phyloP scores from a whole-genome alignment of 2,797 vertebrate species.

The Microctenopoma lineatum region DNA sequence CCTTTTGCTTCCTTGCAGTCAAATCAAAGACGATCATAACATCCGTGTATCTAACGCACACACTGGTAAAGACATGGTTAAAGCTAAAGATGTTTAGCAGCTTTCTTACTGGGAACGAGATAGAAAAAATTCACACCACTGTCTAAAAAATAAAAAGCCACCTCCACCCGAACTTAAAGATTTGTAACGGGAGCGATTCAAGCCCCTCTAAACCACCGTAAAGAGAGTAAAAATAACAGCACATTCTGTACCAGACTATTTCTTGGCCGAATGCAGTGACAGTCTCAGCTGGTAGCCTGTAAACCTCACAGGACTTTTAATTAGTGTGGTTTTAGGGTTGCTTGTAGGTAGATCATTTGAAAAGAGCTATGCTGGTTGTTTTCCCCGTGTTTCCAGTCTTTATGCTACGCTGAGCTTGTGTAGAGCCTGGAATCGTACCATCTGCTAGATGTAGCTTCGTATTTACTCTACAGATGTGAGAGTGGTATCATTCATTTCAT shows the following conservation, averaged over 20 bases:
- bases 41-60: conserved; percentile 15
- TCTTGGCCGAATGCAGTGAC: background rate
- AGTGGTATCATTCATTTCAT: background rate
- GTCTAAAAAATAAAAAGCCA: background rate
- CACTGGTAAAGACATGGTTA: background rate
- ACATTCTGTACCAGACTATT: background rate
- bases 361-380: background rate
- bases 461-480: background rate
- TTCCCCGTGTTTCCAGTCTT: background rate
- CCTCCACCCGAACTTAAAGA: background rate
- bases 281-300: background rate
- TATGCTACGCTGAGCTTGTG: background rate
- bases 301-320: background rate
- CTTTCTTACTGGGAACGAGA: background rate
- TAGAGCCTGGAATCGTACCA: background rate
- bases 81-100: background rate
- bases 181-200: background rate
- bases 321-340: background rate
- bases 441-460: background rate
- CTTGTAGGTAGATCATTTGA: background rate
- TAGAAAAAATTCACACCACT: too few relatives aligned
- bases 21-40: conserved; percentile 9
- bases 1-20: conserved; percentile 44
- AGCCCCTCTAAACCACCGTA: background rate
- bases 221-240: background rate